phyloP scores from a whole-genome alignment of 2,888 invertebrate genomes.

The Ischnus inquisitorius region DNA sequence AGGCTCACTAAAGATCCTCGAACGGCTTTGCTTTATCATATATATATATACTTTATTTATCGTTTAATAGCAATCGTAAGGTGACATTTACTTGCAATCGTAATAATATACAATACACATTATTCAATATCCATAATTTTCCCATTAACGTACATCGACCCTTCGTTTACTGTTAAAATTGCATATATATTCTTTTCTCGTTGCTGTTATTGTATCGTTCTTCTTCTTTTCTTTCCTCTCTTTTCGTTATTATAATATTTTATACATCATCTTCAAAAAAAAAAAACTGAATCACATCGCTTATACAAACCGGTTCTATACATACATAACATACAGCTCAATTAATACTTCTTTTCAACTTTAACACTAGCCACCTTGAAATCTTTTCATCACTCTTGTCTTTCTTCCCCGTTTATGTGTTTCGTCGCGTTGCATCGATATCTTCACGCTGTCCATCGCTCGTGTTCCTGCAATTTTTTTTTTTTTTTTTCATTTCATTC shows the following conservation, averaged over 20 bases:
- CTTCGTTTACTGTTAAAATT: conserved; percentile 73
- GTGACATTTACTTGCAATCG: conserved; percentile 75
- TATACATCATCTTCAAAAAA: conserved; percentile 78
- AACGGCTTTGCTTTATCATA: conserved; percentile 87
- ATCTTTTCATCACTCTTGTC: conserved; percentile 42
- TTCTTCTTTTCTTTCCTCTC: conserved; percentile 15
- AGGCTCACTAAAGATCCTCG: not conserved
- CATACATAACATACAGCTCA: conserved; percentile 82
- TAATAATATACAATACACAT: conserved; percentile 80
- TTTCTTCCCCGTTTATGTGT: conserved; percentile 4
- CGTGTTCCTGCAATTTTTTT: not conserved
- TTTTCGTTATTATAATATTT: conserved; percentile 66
- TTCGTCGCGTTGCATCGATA: conserved; percentile 16
- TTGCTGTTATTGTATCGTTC: conserved; percentile 5
- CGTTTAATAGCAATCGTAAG: conserved; percentile 75
- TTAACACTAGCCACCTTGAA: conserved; percentile 78
- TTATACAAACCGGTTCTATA: conserved; percentile 81
- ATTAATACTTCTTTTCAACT: conserved; percentile 83
- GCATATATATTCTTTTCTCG: conserved; percentile 62
- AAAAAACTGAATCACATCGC: conserved; percentile 77
- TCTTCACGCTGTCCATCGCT: conserved; percentile 22
- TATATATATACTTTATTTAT: conserved; percentile 80
- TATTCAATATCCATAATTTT: conserved; percentile 77
- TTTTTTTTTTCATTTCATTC: not conserved
- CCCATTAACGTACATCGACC: conserved; percentile 78